Evolutionary conservation across 1,140 invertebrate genomes (phyloP).

Genomic region (Drosophila micromelanica): DNA sequence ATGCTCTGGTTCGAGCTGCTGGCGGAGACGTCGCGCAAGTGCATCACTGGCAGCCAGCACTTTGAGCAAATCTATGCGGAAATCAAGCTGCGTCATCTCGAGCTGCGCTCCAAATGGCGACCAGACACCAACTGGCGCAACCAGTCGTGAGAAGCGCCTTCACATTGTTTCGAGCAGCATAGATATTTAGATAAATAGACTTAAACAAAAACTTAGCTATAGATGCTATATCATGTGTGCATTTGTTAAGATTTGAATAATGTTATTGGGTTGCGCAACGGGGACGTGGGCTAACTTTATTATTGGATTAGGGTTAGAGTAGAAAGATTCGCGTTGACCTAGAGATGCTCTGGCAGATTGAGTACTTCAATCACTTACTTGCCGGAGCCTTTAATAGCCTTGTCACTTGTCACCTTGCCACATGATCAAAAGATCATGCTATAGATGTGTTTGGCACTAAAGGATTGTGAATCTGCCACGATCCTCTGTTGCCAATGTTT

Average conservation of each 20-base stretch:
- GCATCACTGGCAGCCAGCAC: constrained; percentile 21
- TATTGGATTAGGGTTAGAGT: too few relatives aligned
- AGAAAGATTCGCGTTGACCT: too few relatives aligned
- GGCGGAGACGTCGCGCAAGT: constrained; percentile 36
- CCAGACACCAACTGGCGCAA: constrained; percentile 47
- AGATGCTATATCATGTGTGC: background rate
- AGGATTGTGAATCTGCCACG: too few relatives aligned
- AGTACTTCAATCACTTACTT: too few relatives aligned
- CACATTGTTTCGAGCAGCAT: background rate
- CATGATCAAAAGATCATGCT: too few relatives aligned
- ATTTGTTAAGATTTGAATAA: background rate
- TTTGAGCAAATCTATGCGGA: constrained; percentile 66
- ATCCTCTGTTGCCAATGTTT: too few relatives aligned
- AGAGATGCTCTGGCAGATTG: too few relatives aligned
- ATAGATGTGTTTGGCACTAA: too few relatives aligned
- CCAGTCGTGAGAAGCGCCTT: constrained; percentile 20
- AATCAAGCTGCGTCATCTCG: constrained; percentile 57
- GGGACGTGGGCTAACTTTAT: too few relatives aligned
- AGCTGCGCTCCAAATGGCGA: constrained; percentile 47
- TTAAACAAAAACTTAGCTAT: background rate
- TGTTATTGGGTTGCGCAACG: too few relatives aligned
- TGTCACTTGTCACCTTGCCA: too few relatives aligned
- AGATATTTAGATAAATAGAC: background rate
- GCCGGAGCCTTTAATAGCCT: too few relatives aligned
- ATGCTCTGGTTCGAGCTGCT: constrained; percentile 64